Conservation (phyloP, 2,113 vertebrate genomes). For the Hipposideros armiger region DNA sequence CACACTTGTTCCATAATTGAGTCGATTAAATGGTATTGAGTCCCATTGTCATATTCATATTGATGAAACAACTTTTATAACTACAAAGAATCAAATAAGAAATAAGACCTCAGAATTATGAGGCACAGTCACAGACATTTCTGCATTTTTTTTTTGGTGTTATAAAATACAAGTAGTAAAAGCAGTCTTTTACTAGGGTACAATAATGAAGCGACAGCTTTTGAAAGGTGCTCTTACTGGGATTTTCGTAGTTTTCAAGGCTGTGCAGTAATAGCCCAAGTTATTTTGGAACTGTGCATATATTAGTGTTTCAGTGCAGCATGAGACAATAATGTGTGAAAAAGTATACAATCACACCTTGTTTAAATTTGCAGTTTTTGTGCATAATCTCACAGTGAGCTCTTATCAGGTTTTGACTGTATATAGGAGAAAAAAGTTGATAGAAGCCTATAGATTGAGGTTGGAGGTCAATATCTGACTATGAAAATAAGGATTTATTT, state of each 20-base stretch:
- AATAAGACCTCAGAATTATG: slow-evolving; percentile 42
- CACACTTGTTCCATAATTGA: slow-evolving; percentile 83
- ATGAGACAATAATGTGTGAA: slow-evolving; percentile 89
- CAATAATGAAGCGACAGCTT: slow-evolving; percentile 66
- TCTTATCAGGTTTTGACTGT: slow-evolving; percentile 87
- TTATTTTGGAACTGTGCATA: slow-evolving; percentile 90
- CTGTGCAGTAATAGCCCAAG: slow-evolving; percentile 84
- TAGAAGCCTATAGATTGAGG: slow-evolving; percentile 75
- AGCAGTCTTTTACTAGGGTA: slow-evolving; percentile 61
- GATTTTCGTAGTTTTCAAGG: slow-evolving; percentile 73
- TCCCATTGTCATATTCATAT: slow-evolving; percentile 70
- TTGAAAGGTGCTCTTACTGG: slow-evolving; percentile 68
- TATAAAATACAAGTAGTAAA: slow-evolving; percentile 19
- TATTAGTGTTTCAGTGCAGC: slow-evolving; percentile 87
- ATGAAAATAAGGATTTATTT: slow-evolving; percentile 28
- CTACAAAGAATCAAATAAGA: slow-evolving; percentile 59
- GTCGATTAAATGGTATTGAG: slow-evolving; percentile 84
- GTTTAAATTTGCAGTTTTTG: slow-evolving; percentile 89
- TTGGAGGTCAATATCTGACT: slow-evolving; percentile 76
- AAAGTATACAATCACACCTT: slow-evolving; percentile 89
- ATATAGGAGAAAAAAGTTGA: slow-evolving; percentile 85
- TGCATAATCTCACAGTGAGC: slow-evolving; percentile 88
- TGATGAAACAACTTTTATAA: slow-evolving; percentile 81
- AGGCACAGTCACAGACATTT: neutral
- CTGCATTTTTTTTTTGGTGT: neutral